Percentiles rank a stretch among this genome's conserved stretches.
Conservation (phyloP, 2,888 invertebrate species). For the Dicyrtomina minuta region DNA sequence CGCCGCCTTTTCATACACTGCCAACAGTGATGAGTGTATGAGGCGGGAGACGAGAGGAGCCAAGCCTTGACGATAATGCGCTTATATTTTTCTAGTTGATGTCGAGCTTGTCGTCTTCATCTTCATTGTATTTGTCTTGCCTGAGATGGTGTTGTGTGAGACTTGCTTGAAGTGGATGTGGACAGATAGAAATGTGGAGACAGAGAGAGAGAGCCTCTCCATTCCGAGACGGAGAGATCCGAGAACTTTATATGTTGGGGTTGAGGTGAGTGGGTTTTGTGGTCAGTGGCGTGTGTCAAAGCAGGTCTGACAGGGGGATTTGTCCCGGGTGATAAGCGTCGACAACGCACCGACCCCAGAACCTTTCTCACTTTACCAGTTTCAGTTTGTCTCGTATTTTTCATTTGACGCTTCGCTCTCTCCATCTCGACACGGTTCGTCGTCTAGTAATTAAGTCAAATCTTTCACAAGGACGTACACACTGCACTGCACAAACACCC, state of each 20-base stretch:
- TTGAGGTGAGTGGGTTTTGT: constrained; percentile 22
- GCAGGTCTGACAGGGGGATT: constrained; percentile 33
- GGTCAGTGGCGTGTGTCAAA: constrained; percentile 37
- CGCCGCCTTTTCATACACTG: too few species aligned
- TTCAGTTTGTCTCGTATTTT: not conserved
- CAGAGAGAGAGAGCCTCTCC: constrained; percentile 1
- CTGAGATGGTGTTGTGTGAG: constrained; percentile 4
- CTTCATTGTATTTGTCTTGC: not conserved
- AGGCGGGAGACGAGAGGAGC: too few species aligned
- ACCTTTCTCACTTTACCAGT: constrained; percentile 8
- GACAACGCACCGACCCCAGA: constrained; percentile 18
- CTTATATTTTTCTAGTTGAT: constrained; percentile 11
- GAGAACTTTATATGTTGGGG: too few species aligned
- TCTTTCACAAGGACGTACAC: too few species aligned
- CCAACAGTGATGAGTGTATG: too few species aligned
- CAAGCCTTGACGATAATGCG: too few species aligned
- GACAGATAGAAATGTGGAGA: constrained; percentile 8
- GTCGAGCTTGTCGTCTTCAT: too few species aligned
- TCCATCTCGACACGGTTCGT: too few species aligned
- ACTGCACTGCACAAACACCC: too few species aligned
- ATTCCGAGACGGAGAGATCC: too few species aligned
- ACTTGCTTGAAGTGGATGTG: not conserved
- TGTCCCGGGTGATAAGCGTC: constrained; percentile 26
- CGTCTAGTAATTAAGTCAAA: too few species aligned
- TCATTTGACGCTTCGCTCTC: too few species aligned